Evolutionary conservation across 1,140 invertebrate species (phyloP).

Genomic region (Leptestheria dahalacensis): DNA sequence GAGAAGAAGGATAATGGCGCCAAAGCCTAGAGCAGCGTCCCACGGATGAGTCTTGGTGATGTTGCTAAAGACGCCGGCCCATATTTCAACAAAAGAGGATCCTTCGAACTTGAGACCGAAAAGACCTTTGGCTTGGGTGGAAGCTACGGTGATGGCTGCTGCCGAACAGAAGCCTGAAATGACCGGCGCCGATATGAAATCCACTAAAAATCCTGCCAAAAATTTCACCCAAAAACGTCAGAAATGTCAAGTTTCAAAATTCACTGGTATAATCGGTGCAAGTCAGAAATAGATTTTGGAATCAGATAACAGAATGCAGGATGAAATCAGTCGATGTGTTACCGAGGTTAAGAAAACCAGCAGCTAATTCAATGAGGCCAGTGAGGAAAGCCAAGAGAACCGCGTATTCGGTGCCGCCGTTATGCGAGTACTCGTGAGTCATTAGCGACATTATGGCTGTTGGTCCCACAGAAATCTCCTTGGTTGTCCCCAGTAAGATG

Average conservation of each 20-base stretch:
- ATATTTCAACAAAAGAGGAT: constrained; percentile 53
- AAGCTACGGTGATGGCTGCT: constrained; percentile 65
- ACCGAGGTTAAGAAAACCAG: constrained; percentile 67
- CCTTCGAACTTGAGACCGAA: constrained; percentile 41
- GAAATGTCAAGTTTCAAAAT: background rate
- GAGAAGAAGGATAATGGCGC: constrained; percentile 51
- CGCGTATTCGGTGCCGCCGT: constrained; percentile 54
- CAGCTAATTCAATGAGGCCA: constrained; percentile 56
- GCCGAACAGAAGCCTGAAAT: constrained; percentile 76
- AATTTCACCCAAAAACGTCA: background rate
- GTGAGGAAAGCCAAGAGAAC: constrained; percentile 58
- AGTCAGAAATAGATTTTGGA: no score
- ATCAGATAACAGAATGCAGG: background rate
- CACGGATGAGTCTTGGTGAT: constrained; percentile 41
- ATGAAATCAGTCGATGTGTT: constrained; percentile 19
- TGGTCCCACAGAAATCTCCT: constrained; percentile 78
- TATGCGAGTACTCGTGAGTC: constrained; percentile 52
- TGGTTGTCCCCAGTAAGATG: constrained; percentile 71
- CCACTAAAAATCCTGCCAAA: constrained; percentile 59
- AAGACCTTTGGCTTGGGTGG: constrained; percentile 60
- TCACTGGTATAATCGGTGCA: background rate
- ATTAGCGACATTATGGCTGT: constrained; percentile 71
- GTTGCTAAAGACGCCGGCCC: constrained; percentile 46
- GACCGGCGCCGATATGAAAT: constrained; percentile 70
- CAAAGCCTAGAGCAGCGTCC: constrained; percentile 50